Base-by-base conservation (phyloP, 2,113 vertebrate species). In the Salvelinus alpinus region DNA sequence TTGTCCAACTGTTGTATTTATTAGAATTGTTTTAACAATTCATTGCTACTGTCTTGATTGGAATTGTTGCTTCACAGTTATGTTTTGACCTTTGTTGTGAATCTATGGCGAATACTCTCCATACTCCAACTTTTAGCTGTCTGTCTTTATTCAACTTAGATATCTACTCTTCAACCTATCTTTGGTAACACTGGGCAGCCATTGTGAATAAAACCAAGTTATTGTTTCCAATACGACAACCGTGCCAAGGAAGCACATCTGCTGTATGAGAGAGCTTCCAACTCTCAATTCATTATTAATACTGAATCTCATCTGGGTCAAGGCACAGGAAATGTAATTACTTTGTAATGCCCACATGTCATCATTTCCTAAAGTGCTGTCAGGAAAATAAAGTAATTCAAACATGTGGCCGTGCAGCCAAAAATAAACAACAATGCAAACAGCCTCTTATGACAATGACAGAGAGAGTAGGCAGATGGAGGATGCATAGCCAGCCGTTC, bases 331-430 rank as follows among this genome's bases (percentile, higher is more conserved):
- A 89, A 90, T 89, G 88, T 88, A 91, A 91, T 91, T 86, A 88
- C 86, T 88, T 87, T 86, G 76, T 83, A 38, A 86, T 88, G 84
- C 87, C 88, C 85, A 88, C 84, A 90, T 86, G 83, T 88, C 86
- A 82, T 89, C 81, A 88, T 92, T 93, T 90, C 78, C 84, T 85
- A 87, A 89, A 88, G 86, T 87, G 90, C 87, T 88, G 89, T 87
- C 80, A 89, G 86, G 82, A 92, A 91, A 90, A 90, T 78, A 89
- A 88, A 85, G 80, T 86, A 80, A 89, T 89, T 88, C 85, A 85
- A 90, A 80, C 74, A 67, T 80, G 83, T n/a, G 57, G 38, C 38
- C 38, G 1, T 77, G 69, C 72, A 67, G 76, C 72, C 86, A 77
- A 81, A 80, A 90, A 81, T 44, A 44, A 44, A 44, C 9, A 81